These are phyloP conservation scores for Dicentrarchus labrax DNA, from an alignment of 2,113 vertebrate species.

Conservation along the genomic window DNA sequence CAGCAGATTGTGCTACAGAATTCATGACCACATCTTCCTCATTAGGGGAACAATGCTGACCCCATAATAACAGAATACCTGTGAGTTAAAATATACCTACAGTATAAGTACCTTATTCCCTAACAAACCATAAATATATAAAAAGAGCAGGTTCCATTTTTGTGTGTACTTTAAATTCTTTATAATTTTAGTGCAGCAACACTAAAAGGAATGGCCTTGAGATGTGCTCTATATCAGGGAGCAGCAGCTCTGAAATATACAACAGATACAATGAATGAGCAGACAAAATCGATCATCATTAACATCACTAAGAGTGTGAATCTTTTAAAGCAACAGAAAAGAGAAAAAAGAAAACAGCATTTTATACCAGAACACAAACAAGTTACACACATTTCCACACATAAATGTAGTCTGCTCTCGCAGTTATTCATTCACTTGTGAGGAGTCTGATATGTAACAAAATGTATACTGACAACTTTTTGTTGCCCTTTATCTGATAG, in stretches of 20 bases:
- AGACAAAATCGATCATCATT: conserved; percentile 30
- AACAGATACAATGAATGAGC: conserved; percentile 15
- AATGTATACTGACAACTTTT: too few species aligned
- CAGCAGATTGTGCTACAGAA: too few species aligned
- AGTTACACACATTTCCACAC: not conserved
- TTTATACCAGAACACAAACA: conserved; percentile 4
- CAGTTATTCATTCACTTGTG: not conserved
- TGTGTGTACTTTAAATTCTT: not conserved
- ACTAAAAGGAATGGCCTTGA: not conserved
- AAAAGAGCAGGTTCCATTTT: not conserved
- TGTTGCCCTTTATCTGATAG: not conserved
- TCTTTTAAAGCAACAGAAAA: conserved; percentile 3
- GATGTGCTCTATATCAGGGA: not conserved
- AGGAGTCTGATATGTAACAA: not conserved
- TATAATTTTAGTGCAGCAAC: conserved; percentile 5
- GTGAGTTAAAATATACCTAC: not conserved
- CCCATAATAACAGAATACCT: not conserved
- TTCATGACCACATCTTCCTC: not conserved
- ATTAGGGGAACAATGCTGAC: not conserved
- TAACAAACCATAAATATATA: too few species aligned
- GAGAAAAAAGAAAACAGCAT: not conserved
- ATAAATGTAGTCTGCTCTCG: not conserved
- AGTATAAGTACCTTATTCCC: not conserved
- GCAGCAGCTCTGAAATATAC: conserved; percentile 15
- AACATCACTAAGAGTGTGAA: not conserved